These are phyloP conservation scores for Forbesichthys papilliferus DNA, from an alignment of 2,113 vertebrate species.

Conservation along the genomic window DNA sequence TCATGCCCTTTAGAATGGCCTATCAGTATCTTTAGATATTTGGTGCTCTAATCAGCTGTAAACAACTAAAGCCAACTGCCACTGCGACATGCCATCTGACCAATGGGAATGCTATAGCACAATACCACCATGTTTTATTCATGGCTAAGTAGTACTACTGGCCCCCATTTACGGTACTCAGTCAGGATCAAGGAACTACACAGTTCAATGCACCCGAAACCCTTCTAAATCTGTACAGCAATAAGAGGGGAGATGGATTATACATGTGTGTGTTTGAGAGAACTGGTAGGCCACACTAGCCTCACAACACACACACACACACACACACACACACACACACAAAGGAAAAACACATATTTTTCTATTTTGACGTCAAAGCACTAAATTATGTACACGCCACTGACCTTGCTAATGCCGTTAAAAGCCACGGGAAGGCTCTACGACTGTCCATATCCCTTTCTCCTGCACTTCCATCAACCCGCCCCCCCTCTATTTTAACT, in stretches of 20 bases:
- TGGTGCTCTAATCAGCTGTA: too few species aligned
- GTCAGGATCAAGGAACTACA: neutral
- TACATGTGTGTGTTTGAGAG: neutral
- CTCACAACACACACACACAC: neutral
- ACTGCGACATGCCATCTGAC: too few species aligned
- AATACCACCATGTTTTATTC: too few species aligned
- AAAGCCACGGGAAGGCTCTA: constrained; percentile 65
- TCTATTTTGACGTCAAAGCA: constrained; percentile 56
- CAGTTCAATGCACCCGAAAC: constrained; percentile 4
- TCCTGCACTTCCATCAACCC: neutral
- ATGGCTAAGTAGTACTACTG: too few species aligned
- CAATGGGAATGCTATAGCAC: too few species aligned
- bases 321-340: constrained; percentile 14
- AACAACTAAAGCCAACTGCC: too few species aligned
- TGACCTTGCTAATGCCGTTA: constrained; percentile 64
- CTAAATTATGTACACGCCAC: constrained; percentile 72
- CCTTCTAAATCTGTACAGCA: constrained; percentile 3
- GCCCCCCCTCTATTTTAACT: constrained; percentile 1
- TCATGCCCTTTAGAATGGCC: too few species aligned
- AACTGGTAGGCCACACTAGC: neutral
- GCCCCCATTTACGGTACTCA: too few species aligned
- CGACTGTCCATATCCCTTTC: constrained; percentile 15
- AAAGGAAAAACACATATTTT: constrained; percentile 25
- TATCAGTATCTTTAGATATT: too few species aligned
- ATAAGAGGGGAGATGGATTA: neutral